A percentile compares a stretch with the other conserved stretches of the same genome.
Evolutionary conservation across 2,888 invertebrate species (phyloP).

Genomic region (Xylocampa areola): DNA sequence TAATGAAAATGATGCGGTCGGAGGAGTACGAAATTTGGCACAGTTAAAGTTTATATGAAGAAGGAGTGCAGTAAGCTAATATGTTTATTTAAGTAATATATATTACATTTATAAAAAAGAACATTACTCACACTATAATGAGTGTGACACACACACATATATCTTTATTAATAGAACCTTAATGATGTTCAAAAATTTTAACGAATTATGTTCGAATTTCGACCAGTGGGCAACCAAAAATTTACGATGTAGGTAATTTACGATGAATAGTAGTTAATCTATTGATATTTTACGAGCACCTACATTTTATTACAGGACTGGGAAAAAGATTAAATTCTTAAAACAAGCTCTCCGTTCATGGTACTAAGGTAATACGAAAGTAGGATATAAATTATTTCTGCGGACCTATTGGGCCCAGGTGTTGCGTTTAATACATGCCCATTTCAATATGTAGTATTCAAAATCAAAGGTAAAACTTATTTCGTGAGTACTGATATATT

Average conservation of each 20-base stretch:
- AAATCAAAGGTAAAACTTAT: slow-evolving; percentile 12
- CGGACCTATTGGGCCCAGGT: slow-evolving; percentile 30
- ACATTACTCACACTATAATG: too few relatives aligned
- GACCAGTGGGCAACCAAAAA: too few relatives aligned
- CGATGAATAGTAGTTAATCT: slow-evolving; percentile 41
- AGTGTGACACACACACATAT: too few relatives aligned
- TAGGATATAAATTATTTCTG: slow-evolving; percentile 30
- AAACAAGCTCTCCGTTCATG: slow-evolving; percentile 24
- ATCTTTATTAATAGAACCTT: too few relatives aligned
- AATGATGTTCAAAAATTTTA: too few relatives aligned
- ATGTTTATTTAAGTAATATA: too few relatives aligned
- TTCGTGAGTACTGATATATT: slow-evolving; percentile 17
- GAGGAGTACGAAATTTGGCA: too few relatives aligned
- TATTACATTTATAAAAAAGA: too few relatives aligned
- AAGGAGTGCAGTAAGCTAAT: too few relatives aligned
- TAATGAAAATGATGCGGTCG: too few relatives aligned
- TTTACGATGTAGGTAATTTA: slow-evolving; percentile 42
- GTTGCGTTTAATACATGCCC: slow-evolving; percentile 36
- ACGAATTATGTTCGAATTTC: too few relatives aligned
- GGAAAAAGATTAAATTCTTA: slow-evolving; percentile 35
- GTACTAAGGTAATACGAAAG: slow-evolving; percentile 24
- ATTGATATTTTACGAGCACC: slow-evolving; percentile 42
- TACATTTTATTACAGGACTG: slow-evolving; percentile 32
- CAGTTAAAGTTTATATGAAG: too few relatives aligned
- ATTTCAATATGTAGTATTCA: slow-evolving; percentile 28